A percentile compares a stretch with the other conserved stretches of the same genome.
These are phyloP conservation scores for Gerris buenoi DNA, from an alignment of 1,140 invertebrate species.

Conservation along the genomic window DNA sequence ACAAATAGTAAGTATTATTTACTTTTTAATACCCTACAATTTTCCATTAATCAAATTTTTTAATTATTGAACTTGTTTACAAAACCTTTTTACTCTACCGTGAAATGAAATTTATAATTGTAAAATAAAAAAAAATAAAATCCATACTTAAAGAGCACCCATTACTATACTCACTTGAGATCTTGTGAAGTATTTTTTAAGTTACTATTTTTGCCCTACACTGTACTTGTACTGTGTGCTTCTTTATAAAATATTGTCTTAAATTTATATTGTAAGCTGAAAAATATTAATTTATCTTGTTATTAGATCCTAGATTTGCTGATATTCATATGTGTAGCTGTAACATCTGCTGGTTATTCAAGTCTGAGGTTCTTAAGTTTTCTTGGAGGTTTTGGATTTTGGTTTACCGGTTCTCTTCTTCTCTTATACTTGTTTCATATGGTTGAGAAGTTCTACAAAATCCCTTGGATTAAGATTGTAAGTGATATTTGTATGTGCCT, in stretches of 20 bases:
- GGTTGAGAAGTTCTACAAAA: slow-evolving; percentile 65
- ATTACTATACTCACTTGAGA: no score
- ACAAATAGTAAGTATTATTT: slow-evolving; percentile 60
- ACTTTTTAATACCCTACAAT: no score
- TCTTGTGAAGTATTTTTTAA: no score
- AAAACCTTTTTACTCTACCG: no score
- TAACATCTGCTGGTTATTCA: slow-evolving; percentile 34
- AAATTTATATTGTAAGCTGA: slow-evolving; percentile 7
- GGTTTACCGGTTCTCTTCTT: slow-evolving; percentile 64
- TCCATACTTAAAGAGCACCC: no score
- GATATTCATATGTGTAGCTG: slow-evolving; percentile 67
- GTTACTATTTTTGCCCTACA: no score
- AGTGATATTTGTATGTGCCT: no score
- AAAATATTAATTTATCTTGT: slow-evolving; percentile 21
- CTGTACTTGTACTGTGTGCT: neutral
- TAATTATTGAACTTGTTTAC: no score
- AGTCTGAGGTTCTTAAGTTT: slow-evolving; percentile 58
- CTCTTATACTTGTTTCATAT: slow-evolving; percentile 72
- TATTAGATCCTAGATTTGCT: slow-evolving; percentile 57
- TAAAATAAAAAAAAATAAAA: no score
- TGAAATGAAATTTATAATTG: no score
- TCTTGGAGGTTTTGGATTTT: slow-evolving; percentile 70
- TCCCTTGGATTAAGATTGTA: slow-evolving; percentile 77
- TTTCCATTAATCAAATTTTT: no score
- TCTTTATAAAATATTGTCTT: neutral